Percentiles rank a stretch among this genome's conserved stretches.
These are phyloP conservation scores for Eira barbara DNA, from an alignment of 2,113 vertebrate species.

Conservation along the genomic window DNA sequence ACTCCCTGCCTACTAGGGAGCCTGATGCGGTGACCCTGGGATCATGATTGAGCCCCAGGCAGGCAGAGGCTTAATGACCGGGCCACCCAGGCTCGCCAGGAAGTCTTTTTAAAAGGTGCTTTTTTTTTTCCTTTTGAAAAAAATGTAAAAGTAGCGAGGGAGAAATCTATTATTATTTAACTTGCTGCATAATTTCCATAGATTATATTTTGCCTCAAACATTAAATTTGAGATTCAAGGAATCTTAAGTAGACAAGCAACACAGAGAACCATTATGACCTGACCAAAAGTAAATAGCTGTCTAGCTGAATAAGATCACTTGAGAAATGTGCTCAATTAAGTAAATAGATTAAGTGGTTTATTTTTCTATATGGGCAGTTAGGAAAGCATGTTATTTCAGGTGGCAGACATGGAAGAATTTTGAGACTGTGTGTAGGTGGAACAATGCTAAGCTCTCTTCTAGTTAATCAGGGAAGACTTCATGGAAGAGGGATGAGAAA, in stretches of 20 bases:
- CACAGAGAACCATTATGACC: background rate
- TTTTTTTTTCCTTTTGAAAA: background rate
- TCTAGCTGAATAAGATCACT: background rate
- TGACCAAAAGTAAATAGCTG: background rate
- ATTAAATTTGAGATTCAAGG: constrained; percentile 36
- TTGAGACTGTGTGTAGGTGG: constrained; percentile 54
- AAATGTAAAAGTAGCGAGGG: background rate
- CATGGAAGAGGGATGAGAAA: constrained; percentile 60
- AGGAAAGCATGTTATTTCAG: constrained; percentile 69
- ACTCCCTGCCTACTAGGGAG: too few species aligned
- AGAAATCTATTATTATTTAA: background rate
- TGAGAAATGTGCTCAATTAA: constrained; percentile 53
- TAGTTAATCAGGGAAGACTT: constrained; percentile 43
- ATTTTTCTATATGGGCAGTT: constrained; percentile 57
- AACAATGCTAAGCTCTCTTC: constrained; percentile 55
- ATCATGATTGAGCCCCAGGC: too few species aligned
- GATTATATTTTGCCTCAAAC: background rate
- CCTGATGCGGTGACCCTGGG: too few species aligned
- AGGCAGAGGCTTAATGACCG: too few species aligned
- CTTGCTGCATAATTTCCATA: background rate
- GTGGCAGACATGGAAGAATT: constrained; percentile 49
- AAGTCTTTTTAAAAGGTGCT: background rate
- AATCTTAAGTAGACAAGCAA: background rate
- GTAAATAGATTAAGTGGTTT: constrained; percentile 47
- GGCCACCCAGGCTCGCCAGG: too few species aligned